Evolutionary conservation across 2,113 vertebrate genomes (phyloP), one percentile per base, ranked within the genome.

Genomic region (Rutilus rutilus): DNA sequence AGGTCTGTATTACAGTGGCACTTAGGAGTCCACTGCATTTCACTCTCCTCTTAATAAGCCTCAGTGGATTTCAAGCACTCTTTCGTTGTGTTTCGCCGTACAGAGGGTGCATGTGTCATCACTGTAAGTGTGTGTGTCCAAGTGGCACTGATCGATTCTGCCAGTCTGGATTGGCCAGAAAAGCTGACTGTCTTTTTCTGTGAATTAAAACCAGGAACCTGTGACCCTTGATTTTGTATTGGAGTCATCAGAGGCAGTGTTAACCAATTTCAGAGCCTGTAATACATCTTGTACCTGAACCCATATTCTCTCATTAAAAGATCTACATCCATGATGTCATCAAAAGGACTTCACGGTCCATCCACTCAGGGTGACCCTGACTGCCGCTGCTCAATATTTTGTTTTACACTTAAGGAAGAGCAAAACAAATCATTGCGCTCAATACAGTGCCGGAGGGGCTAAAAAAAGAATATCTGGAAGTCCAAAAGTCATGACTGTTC

Each of bases 11-110:
- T 81, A 80, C 69, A 82, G 50, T 5, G 21, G 45, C 76, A 45
- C 76, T 67, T 23, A 30, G 25, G 39, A 33, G 54, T 82, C 25
- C 78, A 45, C 76, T 47, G 80, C 65, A 19, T 67, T 33, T 76
- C 69, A 80, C 62, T 81, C 67, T 74, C 9, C 65, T 52, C 69
- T 80, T 87, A 91, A 89, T 90, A 83, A 86, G 85, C 59, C 87
- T 84, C 42, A 42, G 79, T 54, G 80, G 85, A 84, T 52, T 60
- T 67, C 27, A 19, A 57, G 33, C 15, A 8, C 39, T 57, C 47
- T 81, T 87, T 85, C 33, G 47, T 83, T 77, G 74, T 33, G 73
- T 76, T 67, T 87, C 69, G n/a, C 57, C 54, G 64, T 27, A 80
- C 36, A 84, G 62, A 78, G 54, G 76, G 62, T 50, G 45, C 47